These are phyloP conservation scores for Pararge aegeria DNA, from an alignment of 1,140 invertebrate genomes.

Conservation along the genomic window DNA sequence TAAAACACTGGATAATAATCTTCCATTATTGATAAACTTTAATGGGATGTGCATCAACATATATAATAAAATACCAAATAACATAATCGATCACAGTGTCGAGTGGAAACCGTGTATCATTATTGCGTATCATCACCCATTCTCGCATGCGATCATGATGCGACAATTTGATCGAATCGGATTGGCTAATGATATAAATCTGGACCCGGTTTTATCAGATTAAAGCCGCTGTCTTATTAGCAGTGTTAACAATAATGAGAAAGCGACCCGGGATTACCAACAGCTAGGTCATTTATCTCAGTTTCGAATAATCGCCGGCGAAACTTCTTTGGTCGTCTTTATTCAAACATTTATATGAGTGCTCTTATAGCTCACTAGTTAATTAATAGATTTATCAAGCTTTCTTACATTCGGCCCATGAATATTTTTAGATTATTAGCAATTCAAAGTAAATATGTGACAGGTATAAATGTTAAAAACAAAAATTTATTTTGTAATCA, in stretches of 20 bases:
- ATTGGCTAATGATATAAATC: no score
- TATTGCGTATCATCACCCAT: no score
- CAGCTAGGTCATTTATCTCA: slow-evolving; percentile 13
- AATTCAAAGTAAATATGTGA: background rate
- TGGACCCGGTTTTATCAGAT: background rate
- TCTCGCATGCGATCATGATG: no score
- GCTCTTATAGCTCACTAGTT: background rate
- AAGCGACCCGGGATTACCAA: background rate
- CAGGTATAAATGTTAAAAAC: background rate
- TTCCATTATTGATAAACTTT: no score
- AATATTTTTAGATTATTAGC: slow-evolving; percentile 1
- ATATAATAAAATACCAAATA: no score
- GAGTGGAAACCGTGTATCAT: no score
- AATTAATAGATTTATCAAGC: background rate
- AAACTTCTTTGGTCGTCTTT: background rate
- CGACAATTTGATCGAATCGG: no score
- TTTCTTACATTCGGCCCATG: background rate
- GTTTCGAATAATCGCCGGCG: slow-evolving; percentile 2
- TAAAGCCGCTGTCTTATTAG: slow-evolving; percentile 7
- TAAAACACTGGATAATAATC: no score
- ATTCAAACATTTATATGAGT: background rate
- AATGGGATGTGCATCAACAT: no score
- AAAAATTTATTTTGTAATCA: background rate
- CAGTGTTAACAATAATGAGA: slow-evolving; percentile 19
- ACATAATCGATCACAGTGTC: no score